Evolutionary conservation across 1,140 invertebrate species (phyloP).

Genomic region (Cryptotermes secundus): DNA sequence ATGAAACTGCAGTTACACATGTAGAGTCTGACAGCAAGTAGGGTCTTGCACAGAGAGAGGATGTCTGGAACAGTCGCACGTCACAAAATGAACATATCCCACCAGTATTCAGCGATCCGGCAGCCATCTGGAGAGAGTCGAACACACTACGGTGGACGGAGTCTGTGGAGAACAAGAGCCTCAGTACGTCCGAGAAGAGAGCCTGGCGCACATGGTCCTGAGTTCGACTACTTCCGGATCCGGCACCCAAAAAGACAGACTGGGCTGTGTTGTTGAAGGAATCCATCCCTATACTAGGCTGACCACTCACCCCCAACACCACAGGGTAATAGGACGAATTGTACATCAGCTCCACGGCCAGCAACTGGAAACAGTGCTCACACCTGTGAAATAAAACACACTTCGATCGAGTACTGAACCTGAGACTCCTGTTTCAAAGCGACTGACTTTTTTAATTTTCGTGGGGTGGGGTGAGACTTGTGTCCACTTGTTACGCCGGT

Average conservation of each 20-base stretch:
- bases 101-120: slow-evolving; percentile 38
- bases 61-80: too few relatives aligned
- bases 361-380: slow-evolving; percentile 45
- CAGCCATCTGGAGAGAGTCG: slow-evolving; percentile 36
- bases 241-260: background rate
- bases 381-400: slow-evolving; percentile 39
- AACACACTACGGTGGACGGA: slow-evolving; percentile 39
- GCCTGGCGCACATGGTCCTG: slow-evolving; percentile 37
- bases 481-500: too few relatives aligned
- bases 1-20: too few relatives aligned
- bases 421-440: too few relatives aligned
- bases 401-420: too few relatives aligned
- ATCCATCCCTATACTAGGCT: slow-evolving; percentile 37
- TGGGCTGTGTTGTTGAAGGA: background rate
- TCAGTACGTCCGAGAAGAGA: slow-evolving; percentile 39
- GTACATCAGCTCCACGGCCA: slow-evolving; percentile 44
- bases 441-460: too few relatives aligned
- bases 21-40: too few relatives aligned
- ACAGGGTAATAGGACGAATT: slow-evolving; percentile 43
- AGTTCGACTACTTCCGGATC: slow-evolving; percentile 12
- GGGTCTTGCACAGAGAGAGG: too few relatives aligned
- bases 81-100: slow-evolving; percentile 21
- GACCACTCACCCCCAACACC: slow-evolving; percentile 42
- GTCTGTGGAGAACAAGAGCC: slow-evolving; percentile 36
- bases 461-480: too few relatives aligned